Evolutionary conservation across 2,113 vertebrate genomes (phyloP).

Genomic region (Carassius gibelio): DNA sequence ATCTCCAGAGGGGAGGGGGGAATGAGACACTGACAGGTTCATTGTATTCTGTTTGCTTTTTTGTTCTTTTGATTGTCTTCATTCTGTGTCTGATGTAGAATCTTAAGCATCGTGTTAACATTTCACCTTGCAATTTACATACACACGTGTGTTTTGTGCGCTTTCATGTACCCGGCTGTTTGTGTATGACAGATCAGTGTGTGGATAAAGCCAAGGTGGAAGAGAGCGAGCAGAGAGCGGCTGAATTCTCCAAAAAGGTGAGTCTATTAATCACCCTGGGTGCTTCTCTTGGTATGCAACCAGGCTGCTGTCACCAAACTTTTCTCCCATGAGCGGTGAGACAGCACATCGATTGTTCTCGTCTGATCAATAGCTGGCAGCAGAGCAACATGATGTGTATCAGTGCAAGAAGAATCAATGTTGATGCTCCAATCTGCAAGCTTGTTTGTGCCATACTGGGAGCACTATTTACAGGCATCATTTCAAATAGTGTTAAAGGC

Average conservation of each 20-base stretch:
- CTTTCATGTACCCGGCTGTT: slow-evolving; percentile 1
- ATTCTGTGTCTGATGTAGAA: slow-evolving; percentile 14
- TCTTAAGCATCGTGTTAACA: slow-evolving; percentile 32
- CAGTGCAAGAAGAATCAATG: slow-evolving; percentile 73
- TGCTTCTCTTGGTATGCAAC: slow-evolving; percentile 60
- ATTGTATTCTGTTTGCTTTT: neutral
- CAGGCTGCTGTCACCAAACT: slow-evolving; percentile 67
- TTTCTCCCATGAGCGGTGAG: slow-evolving; percentile 68
- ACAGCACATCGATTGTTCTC: slow-evolving; percentile 75
- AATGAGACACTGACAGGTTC: slow-evolving; percentile 25
- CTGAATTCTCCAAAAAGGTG: slow-evolving; percentile 96
- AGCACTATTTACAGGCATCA: slow-evolving; percentile 51
- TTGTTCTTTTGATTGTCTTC: slow-evolving; percentile 16
- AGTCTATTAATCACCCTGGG: slow-evolving; percentile 69
- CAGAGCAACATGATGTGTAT: slow-evolving; percentile 77
- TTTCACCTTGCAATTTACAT: slow-evolving; percentile 28
- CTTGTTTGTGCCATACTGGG: slow-evolving; percentile 64
- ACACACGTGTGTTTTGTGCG: neutral
- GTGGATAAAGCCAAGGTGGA: slow-evolving; percentile 96
- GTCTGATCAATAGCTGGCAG: slow-evolving; percentile 77
- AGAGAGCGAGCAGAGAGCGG: slow-evolving; percentile 92
- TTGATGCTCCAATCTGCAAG: slow-evolving; percentile 67
- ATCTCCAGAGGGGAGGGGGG: slow-evolving; percentile 20
- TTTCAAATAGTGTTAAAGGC: slow-evolving; percentile 48
- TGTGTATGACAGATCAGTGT: slow-evolving; percentile 81